Evolutionary conservation across 1,140 invertebrate genomes (phyloP).

Genomic region (Ylistrum balloti): DNA sequence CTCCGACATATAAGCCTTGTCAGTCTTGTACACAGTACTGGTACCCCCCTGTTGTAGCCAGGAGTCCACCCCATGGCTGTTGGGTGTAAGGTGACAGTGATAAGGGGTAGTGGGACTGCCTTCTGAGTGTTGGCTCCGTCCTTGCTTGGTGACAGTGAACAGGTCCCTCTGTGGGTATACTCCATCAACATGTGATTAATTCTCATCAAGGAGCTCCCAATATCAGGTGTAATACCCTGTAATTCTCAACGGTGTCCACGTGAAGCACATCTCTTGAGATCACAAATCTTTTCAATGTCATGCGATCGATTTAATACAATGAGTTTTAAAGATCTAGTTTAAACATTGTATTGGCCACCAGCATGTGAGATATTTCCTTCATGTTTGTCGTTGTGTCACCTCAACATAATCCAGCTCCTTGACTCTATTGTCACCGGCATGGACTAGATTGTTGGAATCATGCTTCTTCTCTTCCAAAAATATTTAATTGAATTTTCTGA

Average conservation of each 20-base stretch:
- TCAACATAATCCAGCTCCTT: neutral
- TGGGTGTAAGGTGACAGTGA: neutral
- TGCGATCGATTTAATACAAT: conserved; percentile 39
- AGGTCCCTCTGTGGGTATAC: conserved; percentile 16
- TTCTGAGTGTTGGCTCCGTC: neutral
- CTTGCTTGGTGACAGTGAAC: neutral
- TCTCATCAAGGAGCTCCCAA: conserved; percentile 19
- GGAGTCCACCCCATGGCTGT: neutral
- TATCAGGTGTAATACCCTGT: neutral
- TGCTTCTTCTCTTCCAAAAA: neutral
- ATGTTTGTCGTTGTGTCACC: neutral
- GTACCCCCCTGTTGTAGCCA: neutral
- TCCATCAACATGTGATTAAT: conserved; percentile 28
- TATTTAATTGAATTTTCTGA: neutral
- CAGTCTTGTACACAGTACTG: neutral
- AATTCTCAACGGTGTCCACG: conserved; percentile 1
- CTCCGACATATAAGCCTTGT: neutral
- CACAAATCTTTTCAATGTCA: conserved; percentile 23
- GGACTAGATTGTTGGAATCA: too few relatives aligned
- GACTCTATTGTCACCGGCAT: neutral
- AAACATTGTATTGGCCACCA: conserved; percentile 11
- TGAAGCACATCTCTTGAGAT: conserved; percentile 38
- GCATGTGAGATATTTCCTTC: conserved; percentile 1
- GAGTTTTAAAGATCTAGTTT: conserved; percentile 39
- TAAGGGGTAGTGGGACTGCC: conserved; percentile 19